Percentiles rank a stretch among this genome's conserved stretches.
These are phyloP conservation scores for Haliclystus octoradiatus DNA, from an alignment of 30 jellyfish, hydroid and myxozoan species.

Conservation along the genomic window DNA sequence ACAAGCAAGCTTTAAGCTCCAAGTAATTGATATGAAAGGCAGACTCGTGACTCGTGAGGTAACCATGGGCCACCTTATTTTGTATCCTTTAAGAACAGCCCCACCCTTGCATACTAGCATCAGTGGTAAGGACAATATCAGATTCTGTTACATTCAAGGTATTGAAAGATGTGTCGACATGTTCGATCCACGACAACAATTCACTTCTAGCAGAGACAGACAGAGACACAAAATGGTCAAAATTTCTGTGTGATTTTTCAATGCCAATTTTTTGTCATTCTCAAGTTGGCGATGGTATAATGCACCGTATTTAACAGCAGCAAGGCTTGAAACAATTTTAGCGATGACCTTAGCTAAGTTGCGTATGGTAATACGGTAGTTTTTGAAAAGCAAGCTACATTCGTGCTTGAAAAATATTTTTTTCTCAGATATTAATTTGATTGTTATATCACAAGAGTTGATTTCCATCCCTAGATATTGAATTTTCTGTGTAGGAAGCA, in stretches of 20 bases:
- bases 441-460: slow-evolving; percentile 18
- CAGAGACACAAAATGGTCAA: slow-evolving; percentile 5
- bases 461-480: slow-evolving; percentile 13
- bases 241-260: slow-evolving; percentile 12
- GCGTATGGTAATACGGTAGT: slow-evolving; percentile 5
- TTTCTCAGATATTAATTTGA: slow-evolving; percentile 2
- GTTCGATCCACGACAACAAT: slow-evolving; percentile 17
- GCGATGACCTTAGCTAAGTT: slow-evolving; percentile 22
- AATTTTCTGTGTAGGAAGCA: slow-evolving; percentile 26
- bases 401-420: slow-evolving; percentile 1
- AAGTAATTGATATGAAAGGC: slow-evolving; percentile 28
- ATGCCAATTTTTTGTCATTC: slow-evolving; percentile 11
- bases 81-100: no score
- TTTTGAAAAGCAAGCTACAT: background rate
- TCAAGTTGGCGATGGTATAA: slow-evolving; percentile 24
- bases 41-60: background rate
- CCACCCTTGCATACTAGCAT: slow-evolving; percentile 57
- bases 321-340: slow-evolving; percentile 11
- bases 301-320: slow-evolving; percentile 29
- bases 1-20: no score
- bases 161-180: background rate
- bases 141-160: slow-evolving; percentile 5
- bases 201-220: slow-evolving; percentile 11
- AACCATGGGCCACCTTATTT: slow-evolving; percentile 38
- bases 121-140: slow-evolving; percentile 18